Conservation (phyloP, 2,888 invertebrate species). For the Aleiodes leptofemur region DNA sequence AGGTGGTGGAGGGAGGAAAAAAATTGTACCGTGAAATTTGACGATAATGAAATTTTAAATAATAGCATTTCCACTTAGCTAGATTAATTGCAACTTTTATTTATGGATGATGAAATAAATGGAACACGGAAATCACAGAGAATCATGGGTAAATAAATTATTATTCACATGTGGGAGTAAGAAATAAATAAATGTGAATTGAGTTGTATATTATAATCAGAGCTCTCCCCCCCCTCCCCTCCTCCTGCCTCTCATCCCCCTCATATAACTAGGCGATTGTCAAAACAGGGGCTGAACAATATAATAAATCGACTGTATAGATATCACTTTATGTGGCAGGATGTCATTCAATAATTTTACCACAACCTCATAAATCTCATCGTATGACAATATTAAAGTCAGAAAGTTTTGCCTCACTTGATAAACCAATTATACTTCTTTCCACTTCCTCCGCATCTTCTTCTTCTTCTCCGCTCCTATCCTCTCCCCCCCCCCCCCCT, state of each 20-base stretch:
- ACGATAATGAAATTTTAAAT: slow-evolving; percentile 1
- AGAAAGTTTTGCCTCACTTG: slow-evolving; percentile 11
- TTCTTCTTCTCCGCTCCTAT: not conserved
- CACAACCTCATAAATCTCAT: slow-evolving; percentile 20
- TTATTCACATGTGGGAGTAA: not conserved
- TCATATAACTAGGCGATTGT: slow-evolving; percentile 46
- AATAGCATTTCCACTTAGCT: not conserved
- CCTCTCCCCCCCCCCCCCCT: not conserved
- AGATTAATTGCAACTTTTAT: slow-evolving; percentile 9
- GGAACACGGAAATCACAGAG: slow-evolving; percentile 7
- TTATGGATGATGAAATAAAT: slow-evolving; percentile 9
- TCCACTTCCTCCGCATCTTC: not conserved
- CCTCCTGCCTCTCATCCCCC: too few relatives aligned
- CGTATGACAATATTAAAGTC: slow-evolving; percentile 42
- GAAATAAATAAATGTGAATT: slow-evolving; percentile 1
- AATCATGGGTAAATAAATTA: not conserved
- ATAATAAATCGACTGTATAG: slow-evolving; percentile 66
- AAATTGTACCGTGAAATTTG: not conserved
- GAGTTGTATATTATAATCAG: slow-evolving; percentile 9
- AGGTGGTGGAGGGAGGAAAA: not conserved
- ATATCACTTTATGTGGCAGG: slow-evolving; percentile 39
- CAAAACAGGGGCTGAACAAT: slow-evolving; percentile 65
- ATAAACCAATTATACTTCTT: slow-evolving; percentile 23
- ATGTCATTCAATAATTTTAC: slow-evolving; percentile 10
- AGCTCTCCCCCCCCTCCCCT: too few relatives aligned